These are phyloP conservation scores for Conistra vaccinii DNA, from an alignment of 2,888 invertebrate species.

Conservation along the genomic window DNA sequence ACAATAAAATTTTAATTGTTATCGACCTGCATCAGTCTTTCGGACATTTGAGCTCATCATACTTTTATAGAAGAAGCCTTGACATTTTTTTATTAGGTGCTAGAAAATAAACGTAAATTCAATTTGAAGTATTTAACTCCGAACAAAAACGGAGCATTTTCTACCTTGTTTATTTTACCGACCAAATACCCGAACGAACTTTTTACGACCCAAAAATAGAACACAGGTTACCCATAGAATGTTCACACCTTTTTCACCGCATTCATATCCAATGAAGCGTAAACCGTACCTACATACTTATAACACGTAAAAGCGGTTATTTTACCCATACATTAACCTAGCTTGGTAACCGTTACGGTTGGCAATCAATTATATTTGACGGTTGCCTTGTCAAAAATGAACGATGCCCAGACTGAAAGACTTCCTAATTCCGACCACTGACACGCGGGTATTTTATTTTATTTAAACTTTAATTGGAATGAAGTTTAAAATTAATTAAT, in stretches of 20 bases:
- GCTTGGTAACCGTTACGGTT: not conserved
- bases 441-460: not conserved
- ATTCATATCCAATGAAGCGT: slow-evolving; percentile 24
- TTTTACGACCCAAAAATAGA: slow-evolving; percentile 26
- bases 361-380: slow-evolving; percentile 52
- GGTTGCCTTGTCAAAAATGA: slow-evolving; percentile 53
- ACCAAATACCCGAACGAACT: not conserved
- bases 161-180: slow-evolving; percentile 5
- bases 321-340: slow-evolving; percentile 10
- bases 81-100: not conserved
- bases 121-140: not conserved
- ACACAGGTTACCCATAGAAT: not conserved
- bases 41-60: no score
- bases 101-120: not conserved
- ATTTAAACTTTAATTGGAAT: no score
- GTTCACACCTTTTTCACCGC: slow-evolving; percentile 15
- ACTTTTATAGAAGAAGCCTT: not conserved
- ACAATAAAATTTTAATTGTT: no score
- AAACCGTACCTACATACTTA: not conserved
- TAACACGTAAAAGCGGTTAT: not conserved
- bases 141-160: not conserved
- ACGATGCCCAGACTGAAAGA: slow-evolving; percentile 48
- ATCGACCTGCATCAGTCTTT: no score
- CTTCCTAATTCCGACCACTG: slow-evolving; percentile 25
- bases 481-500: no score